Evolutionary conservation across 2,797 vertebrate species (phyloP), one percentile per base, ranked within the genome.

Genomic region (Poeciliopsis turneri): DNA sequence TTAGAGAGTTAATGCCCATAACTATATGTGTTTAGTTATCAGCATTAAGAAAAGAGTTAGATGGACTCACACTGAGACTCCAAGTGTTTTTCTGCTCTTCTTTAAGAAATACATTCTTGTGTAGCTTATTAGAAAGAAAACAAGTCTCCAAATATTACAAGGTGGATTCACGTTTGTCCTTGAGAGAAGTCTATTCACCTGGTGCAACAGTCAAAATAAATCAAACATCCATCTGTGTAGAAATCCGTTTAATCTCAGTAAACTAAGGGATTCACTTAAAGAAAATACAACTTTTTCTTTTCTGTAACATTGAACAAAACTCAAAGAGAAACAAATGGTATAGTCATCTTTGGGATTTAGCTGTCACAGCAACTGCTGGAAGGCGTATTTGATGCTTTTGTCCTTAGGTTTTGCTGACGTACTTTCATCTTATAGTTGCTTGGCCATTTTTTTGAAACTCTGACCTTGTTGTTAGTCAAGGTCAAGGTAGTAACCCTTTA

Each of bases 221-320:
- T 88, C 74, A 78, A 72, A 77, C 55, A 72, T 68, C 61, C 72
- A 74, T 69, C 73, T 51, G 70, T 72, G 80, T 83, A 47, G 30
- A 76, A 81, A 71, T 77, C 55, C 66, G 28, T 84, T 82, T 86
- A 46, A 82, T 83, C 61, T 84, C 72, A 78, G 73, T 84, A 72
- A 75, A 61, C 69, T 41, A 61, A 16, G 64, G n/a, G 59, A 82
- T 72, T 82, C 61, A 84, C 47, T 68, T 23, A 61, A 69, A 51
- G 18, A 81, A 77, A 68, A 75, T 18, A 8, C 2, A 5, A 41
- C 23, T 36, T 80, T 55, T 55, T 25, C 25, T 68, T 33, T 61
- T 61, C 28, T 1, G 0, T 33, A 61, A 61, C 13, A 30, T 61
- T 30, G 13, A 28, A 43, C 9, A 64, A 57, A 55, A 13, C 25